phyloP scores from a whole-genome alignment of 2,888 invertebrate species.

The Ligdia adustata region DNA sequence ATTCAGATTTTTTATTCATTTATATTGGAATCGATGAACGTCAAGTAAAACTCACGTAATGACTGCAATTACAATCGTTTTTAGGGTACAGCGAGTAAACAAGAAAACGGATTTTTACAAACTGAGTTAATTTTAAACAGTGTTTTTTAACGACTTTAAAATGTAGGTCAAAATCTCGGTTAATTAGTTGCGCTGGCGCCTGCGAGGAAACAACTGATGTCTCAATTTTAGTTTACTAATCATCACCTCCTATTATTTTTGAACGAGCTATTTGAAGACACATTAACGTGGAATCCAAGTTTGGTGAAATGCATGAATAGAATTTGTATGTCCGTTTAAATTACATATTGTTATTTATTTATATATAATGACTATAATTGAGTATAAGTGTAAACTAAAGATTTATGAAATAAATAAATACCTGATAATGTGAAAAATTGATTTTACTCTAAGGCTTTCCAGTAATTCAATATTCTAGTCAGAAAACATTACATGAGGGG shows the following conservation, averaged over 20 bases:
- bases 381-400: too few species aligned
- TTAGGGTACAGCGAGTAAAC: conserved; percentile 17
- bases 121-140: conserved; percentile 9
- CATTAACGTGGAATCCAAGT: too few species aligned
- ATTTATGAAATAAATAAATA: too few species aligned
- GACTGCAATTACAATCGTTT: conserved; percentile 15
- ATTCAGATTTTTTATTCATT: conserved; percentile 10
- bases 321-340: too few species aligned
- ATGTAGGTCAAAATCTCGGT: conserved; percentile 19
- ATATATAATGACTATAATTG: too few species aligned
- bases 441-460: too few species aligned
- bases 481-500: too few species aligned
- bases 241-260: conserved; percentile 1
- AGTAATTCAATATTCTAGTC: too few species aligned
- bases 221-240: conserved; percentile 5
- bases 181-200: conserved; percentile 12
- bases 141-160: conserved; percentile 14
- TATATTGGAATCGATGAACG: conserved; percentile 9
- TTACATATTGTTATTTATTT: too few species aligned
- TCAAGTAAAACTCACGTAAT: conserved; percentile 10
- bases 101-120: conserved; percentile 18
- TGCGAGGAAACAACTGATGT: conserved; percentile 2
- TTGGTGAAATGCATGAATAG: too few species aligned
- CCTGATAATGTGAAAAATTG: too few species aligned
- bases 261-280: not conserved